A percentile compares a stretch with the other conserved stretches of the same genome.
Conservation (phyloP, 2,113 vertebrate genomes). For the Peucedramus taeniatus region DNA sequence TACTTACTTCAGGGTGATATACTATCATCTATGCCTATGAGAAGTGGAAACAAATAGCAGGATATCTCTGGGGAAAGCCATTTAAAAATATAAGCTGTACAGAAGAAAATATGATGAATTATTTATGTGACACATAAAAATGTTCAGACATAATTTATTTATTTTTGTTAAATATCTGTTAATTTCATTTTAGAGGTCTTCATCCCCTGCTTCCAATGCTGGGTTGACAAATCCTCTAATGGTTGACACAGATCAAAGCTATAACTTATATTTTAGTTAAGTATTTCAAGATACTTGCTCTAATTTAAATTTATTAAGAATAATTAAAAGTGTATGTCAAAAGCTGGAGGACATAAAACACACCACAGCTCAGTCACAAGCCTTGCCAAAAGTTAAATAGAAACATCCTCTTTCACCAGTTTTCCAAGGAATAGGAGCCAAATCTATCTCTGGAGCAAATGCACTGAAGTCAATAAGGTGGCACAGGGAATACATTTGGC, state of each 20-base stretch:
- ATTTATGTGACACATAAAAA: slow-evolving; percentile 38
- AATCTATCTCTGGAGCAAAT: background rate
- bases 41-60: background rate
- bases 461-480: background rate
- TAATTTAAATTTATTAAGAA: slow-evolving; percentile 48
- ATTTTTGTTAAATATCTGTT: slow-evolving; percentile 26
- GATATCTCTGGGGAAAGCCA: background rate
- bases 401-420: background rate
- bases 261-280: slow-evolving; percentile 20
- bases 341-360: slow-evolving; percentile 25
- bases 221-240: slow-evolving; percentile 2
- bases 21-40: background rate
- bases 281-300: slow-evolving; percentile 11
- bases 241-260: slow-evolving; percentile 10
- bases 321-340: slow-evolving; percentile 40
- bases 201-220: background rate
- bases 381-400: slow-evolving; percentile 27
- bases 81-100: background rate
- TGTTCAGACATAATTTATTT: slow-evolving; percentile 3
- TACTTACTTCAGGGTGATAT: background rate
- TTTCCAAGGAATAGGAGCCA: background rate
- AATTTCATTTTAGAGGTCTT: slow-evolving; percentile 20
- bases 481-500: background rate
- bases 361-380: background rate
- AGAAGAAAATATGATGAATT: background rate